Base-by-base conservation (phyloP, 2,888 invertebrate species). In the Caenorhabditis sp. region DNA sequence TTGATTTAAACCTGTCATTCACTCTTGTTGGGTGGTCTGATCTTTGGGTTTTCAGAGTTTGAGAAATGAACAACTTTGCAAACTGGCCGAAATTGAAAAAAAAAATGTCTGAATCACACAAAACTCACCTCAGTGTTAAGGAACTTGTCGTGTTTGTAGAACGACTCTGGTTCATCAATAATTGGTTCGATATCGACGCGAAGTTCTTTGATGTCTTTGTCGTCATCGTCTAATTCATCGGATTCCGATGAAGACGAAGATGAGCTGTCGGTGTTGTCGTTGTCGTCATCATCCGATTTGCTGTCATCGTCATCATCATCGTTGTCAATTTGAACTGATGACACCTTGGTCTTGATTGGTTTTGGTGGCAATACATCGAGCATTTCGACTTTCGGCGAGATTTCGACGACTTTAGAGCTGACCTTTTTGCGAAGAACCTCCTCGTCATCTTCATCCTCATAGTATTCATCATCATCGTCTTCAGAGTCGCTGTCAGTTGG, bases 131-230 rank as follows among this genome's bases (percentile, higher is more conserved):
- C 59, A 53, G 71, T 49, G 54, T 84, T 82, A 36, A 82, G 62
- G n/a, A 84, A 77, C 50, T 74, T 74, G 60, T 83, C 82, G 49
- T 83, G 83, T 12, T 77, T 68, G 69, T 79, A 81, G 78, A 76
- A 84, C 26, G 82, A 70, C 24, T 81, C 81, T 54, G 77, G 76
- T 63, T 84, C 83, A 59, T 79, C 78, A 51, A 85, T 81, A 64
- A 85, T 85, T 14, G 86, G 86, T 73, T 86, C 86, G 53, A 86
- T 83, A 66, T 82, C 82, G 21, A 86, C 84, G 50, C 77, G 79
- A 37, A 77, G 76, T 26, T 77, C 75, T 58, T 75, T 76, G 65
- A 77, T 60, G 66, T 71, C 70, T 62, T 78, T 70, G 12, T 72
- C 77, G 26, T 74, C 79, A n/a, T 83, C 82, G 21, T 79, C 78